Percentiles rank a stretch among this genome's conserved stretches.
Evolutionary conservation across 1,140 invertebrate species (phyloP).

Genomic region (Cydia amplana): DNA sequence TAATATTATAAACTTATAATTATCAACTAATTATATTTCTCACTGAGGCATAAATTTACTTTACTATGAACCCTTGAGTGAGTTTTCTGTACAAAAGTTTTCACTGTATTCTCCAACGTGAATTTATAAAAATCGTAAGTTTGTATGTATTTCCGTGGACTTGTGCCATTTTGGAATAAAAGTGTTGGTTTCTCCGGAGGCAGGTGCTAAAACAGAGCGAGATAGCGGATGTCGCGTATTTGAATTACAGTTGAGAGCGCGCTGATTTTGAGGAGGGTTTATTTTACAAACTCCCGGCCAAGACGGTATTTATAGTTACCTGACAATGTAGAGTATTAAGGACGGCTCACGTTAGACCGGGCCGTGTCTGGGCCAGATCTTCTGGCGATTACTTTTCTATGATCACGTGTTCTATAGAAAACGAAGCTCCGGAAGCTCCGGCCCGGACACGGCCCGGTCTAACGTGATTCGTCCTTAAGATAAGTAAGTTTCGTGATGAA

Average conservation of each 20-base stretch:
- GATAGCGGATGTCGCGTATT: slow-evolving; percentile 37
- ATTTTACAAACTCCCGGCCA: background rate
- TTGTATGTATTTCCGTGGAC: background rate
- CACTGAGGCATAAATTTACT: too few species aligned
- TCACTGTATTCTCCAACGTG: background rate
- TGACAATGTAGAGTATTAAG: background rate
- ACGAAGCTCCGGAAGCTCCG: too few species aligned
- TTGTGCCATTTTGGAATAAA: background rate
- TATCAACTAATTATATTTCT: too few species aligned
- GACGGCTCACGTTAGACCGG: too few species aligned
- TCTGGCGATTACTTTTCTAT: too few species aligned
- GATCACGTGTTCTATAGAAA: too few species aligned
- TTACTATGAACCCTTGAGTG: background rate
- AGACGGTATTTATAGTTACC: background rate
- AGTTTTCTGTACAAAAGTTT: background rate
- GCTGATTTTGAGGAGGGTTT: background rate
- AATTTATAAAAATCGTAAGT: background rate
- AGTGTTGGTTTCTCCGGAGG: slow-evolving; percentile 34
- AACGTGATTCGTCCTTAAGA: too few species aligned
- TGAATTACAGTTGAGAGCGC: background rate
- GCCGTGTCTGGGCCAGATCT: too few species aligned
- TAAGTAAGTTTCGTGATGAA: too few species aligned
- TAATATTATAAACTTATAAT: too few species aligned
- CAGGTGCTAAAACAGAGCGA: slow-evolving; percentile 44
- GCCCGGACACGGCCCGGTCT: too few species aligned